Percentiles rank a stretch among this genome's conserved stretches.
These are phyloP conservation scores for Alauda arvensis DNA, from an alignment of 2,797 vertebrate species.

Conservation along the genomic window DNA sequence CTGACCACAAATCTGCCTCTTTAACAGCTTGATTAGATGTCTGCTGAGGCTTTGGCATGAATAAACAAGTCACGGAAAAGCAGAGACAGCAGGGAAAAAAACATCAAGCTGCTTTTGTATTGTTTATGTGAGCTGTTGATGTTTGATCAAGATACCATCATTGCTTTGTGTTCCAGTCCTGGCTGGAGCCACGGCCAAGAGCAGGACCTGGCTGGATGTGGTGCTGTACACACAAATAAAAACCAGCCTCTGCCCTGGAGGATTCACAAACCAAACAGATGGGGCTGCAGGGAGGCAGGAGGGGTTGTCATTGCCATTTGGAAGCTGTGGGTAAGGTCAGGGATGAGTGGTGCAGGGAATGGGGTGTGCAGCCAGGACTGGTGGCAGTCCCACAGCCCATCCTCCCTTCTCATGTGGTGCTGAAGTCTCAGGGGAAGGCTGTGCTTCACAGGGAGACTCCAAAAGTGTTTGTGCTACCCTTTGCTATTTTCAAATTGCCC, in stretches of 20 bases:
- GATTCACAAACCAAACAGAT: slow-evolving; percentile 29
- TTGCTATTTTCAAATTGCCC: neutral
- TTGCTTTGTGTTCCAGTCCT: slow-evolving; percentile 28
- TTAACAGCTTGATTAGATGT: slow-evolving; percentile 52
- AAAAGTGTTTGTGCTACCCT: neutral
- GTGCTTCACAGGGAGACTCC: neutral
- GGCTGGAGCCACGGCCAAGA: slow-evolving; percentile 26
- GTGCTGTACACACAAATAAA: slow-evolving; percentile 43
- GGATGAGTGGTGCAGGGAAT: neutral
- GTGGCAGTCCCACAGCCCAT: neutral
- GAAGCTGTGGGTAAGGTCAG: neutral
- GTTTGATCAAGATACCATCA: slow-evolving; percentile 46
- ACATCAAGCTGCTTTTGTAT: slow-evolving; percentile 33
- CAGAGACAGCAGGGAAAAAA: neutral
- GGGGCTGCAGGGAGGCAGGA: neutral
- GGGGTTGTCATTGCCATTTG: neutral
- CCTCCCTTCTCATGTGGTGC: neutral
- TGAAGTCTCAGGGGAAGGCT: neutral
- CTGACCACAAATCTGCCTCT: slow-evolving; percentile 38
- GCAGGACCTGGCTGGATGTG: slow-evolving; percentile 35
- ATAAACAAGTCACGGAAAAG: slow-evolving; percentile 46
- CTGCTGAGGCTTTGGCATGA: slow-evolving; percentile 31
- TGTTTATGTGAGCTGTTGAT: slow-evolving; percentile 1
- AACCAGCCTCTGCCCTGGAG: slow-evolving; percentile 31
- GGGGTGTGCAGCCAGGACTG: neutral